These are phyloP conservation scores for Drosophila bocki DNA, from an alignment of 1,140 invertebrate species.

Conservation along the genomic window DNA sequence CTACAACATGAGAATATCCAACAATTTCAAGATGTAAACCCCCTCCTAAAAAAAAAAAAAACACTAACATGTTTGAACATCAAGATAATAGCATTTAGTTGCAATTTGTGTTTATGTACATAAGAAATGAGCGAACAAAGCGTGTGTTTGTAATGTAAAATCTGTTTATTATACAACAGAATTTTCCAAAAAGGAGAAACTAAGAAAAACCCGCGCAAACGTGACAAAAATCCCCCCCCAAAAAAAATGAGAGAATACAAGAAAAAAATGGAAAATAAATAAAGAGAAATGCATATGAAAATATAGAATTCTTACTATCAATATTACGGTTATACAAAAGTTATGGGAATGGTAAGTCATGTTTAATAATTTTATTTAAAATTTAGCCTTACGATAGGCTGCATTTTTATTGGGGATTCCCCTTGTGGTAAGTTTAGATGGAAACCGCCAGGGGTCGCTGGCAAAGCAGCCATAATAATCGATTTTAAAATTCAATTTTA, in stretches of 20 bases:
- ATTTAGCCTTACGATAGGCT: background rate
- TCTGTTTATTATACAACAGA: constrained; percentile 42
- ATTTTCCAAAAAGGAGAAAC: constrained; percentile 18
- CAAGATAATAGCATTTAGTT: constrained; percentile 40
- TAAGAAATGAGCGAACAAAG: constrained; percentile 41
- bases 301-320: background rate
- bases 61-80: constrained; percentile 8
- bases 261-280: constrained; percentile 54
- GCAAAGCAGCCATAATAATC: background rate
- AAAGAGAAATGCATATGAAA: constrained; percentile 67
- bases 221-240: constrained; percentile 10
- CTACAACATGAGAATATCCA: constrained; percentile 36
- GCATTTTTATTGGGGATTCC: background rate
- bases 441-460: background rate
- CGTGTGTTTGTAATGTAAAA: constrained; percentile 55
- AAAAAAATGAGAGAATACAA: constrained; percentile 21
- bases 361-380: background rate
- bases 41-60: background rate
- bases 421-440: too few relatives aligned
- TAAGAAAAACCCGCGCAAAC: constrained; percentile 10
- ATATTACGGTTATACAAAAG: background rate
- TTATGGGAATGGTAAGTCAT: constrained; percentile 1
- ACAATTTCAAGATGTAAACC: constrained; percentile 32
- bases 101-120: constrained; percentile 57
- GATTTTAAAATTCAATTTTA: background rate